These are phyloP conservation scores for Melipona beecheii DNA, from an alignment of 2,888 invertebrate species.

Conservation along the genomic window DNA sequence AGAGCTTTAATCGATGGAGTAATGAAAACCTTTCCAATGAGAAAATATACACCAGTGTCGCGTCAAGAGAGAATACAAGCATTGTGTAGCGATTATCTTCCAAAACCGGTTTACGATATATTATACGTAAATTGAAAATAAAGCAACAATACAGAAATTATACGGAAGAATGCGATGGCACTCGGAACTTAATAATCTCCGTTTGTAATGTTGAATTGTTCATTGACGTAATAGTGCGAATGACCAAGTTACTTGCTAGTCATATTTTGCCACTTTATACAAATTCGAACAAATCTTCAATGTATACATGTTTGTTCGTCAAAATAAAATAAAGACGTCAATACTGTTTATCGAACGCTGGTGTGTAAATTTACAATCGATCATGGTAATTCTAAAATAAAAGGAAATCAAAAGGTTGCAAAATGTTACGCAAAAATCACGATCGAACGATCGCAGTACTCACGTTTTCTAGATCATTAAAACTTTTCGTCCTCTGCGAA, in stretches of 20 bases:
- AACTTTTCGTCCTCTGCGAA: background rate
- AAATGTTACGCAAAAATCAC: background rate
- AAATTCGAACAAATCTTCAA: background rate
- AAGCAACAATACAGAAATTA: background rate
- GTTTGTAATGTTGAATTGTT: constrained; percentile 6
- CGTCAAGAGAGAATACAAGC: constrained; percentile 92
- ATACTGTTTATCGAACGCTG: background rate
- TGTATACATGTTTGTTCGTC: background rate
- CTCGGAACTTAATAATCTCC: constrained; percentile 17
- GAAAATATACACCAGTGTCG: constrained; percentile 93
- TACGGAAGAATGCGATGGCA: constrained; percentile 10
- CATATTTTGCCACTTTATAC: background rate
- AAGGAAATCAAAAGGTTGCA: background rate
- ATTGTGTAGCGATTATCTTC: constrained; percentile 92
- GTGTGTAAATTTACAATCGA: background rate
- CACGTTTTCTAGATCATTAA: background rate
- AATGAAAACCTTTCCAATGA: constrained; percentile 92
- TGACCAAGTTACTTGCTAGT: constrained; percentile 4
- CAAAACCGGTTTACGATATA: constrained; percentile 92
- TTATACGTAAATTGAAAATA: constrained; percentile 85
- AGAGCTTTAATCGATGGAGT: constrained; percentile 91
- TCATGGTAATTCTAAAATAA: background rate
- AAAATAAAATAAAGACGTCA: background rate
- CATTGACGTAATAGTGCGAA: constrained; percentile 15
- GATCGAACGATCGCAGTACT: background rate